A percentile compares a stretch with the other conserved stretches of the same genome.
phyloP scores from a whole-genome alignment of 2,888 invertebrate genomes.

The Macrophya alboannulata region DNA sequence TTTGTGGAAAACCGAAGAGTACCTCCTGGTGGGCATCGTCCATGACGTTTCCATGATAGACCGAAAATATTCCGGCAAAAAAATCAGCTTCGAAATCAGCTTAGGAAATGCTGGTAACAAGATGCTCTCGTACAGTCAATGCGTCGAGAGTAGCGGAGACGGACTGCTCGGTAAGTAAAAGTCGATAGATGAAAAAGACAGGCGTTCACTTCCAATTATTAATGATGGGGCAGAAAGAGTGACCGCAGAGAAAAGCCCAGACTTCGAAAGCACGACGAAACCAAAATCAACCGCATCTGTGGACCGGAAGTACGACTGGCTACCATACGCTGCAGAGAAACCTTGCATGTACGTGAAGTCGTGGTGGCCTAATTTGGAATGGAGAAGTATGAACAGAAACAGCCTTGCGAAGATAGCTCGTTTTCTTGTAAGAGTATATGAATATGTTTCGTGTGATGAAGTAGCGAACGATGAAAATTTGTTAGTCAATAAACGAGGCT shows the following conservation, averaged over 20 bases:
- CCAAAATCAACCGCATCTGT: slow-evolving; percentile 79
- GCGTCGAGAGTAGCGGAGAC: slow-evolving; percentile 52
- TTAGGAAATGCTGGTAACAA: slow-evolving; percentile 84
- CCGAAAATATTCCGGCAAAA: slow-evolving; percentile 81
- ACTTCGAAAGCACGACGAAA: slow-evolving; percentile 76
- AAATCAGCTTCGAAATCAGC: slow-evolving; percentile 86
- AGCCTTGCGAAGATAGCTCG: slow-evolving; percentile 84
- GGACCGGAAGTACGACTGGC: slow-evolving; percentile 80
- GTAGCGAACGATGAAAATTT: background rate
- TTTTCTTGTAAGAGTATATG: slow-evolving; percentile 82
- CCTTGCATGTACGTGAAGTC: slow-evolving; percentile 86
- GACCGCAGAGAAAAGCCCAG: slow-evolving; percentile 62
- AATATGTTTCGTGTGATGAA: background rate
- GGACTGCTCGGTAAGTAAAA: slow-evolving; percentile 56
- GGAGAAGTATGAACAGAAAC: slow-evolving; percentile 86
- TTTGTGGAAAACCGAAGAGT: slow-evolving; percentile 84
- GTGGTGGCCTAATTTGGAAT: slow-evolving; percentile 85
- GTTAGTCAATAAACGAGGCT: background rate
- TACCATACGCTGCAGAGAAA: slow-evolving; percentile 82
- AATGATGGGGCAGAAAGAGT: slow-evolving; percentile 68
- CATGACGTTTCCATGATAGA: slow-evolving; percentile 87
- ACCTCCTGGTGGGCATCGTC: slow-evolving; percentile 85
- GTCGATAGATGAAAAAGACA: slow-evolving; percentile 33
- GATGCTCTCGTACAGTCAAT: slow-evolving; percentile 69
- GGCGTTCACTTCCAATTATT: slow-evolving; percentile 37